Evolutionary conservation across 2,113 vertebrate genomes (phyloP), one percentile per base, ranked within the genome.

Genomic region (Hepsetus odoe): DNA sequence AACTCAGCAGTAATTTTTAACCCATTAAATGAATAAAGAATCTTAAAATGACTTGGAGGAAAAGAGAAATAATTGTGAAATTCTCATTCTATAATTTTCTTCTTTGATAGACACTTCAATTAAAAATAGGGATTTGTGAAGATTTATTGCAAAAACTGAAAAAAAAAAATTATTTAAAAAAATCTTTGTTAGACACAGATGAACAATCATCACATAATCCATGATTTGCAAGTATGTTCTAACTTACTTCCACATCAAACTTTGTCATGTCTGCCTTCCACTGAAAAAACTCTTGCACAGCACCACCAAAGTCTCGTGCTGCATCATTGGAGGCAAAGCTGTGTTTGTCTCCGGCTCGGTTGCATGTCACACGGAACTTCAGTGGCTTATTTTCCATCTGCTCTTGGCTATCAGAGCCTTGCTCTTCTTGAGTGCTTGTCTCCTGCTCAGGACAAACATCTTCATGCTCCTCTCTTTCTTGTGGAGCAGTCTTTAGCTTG

Each of bases 201-300:
- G 6, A 0, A 56, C 38, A 5, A 59, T 51, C 14, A 56, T 16
- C 76, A 51, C 53, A 33, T 51, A 38, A 64, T 80, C 44, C 56
- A 9, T 35, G 61, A 13, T 59, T 53, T 65, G 8, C 30, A 35
- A n/a, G 16, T 10, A n/a, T 28, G 30, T 64, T 61, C 30, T 38
- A 16, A 24, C 77, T 76, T 91, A 98, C 98, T 96, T 99, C 98
- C 3, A 99, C 91, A 81, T 99, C 98, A 82, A 99, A 99, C 87
- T 95, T 96, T 0, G 97, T 99, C 97, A 99, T 99, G 76, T 99
- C 96, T 28, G 98, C 95, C 83, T 99, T 99, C 98, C 98, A 99
- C 83, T 94, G 94, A 86, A 98, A 99, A 76, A 94, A 90, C 38
- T 98, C 97, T 69, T 99, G 97, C 49, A 99, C 93, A 0, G 96